Evolutionary conservation across 1,140 invertebrate genomes (phyloP), one percentile per base, ranked within the genome.

Genomic region (Pollicipes pollicipes): DNA sequence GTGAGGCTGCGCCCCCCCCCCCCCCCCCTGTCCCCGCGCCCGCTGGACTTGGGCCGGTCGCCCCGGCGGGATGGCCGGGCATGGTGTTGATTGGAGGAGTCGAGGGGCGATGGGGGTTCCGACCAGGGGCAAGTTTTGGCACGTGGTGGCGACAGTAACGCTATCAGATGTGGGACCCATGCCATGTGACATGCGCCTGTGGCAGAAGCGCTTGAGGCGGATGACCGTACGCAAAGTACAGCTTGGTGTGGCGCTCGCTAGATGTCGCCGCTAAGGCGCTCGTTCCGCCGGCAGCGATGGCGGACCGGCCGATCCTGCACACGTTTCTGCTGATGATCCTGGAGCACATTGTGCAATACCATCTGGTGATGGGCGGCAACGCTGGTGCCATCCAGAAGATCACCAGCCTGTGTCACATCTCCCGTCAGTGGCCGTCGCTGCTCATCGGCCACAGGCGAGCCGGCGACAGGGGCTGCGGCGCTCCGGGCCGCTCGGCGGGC

Each of bases 281-380:
- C 76, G 72, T 76, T 75, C 6, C 24, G 63, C 21, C 83, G 83
- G 69, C 78, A 90, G 88, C 88, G 80, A 82, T 88, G 72, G 91
- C 94, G 77, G 88, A 90, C 75, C 90, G 91, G 78, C 88, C 90
- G 21, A 89, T 95, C 75, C 79, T 95, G 26, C 88, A 88, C 45
- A 88, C 94, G 4, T 95, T 98, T 80, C 93, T 97, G 84, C 82
- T 97, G 76, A 91, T 96, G 84, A 81, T 97, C 37, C 80, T 97
- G 73, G 95, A 98, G 78, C 94, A 98, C 80, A 96, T 96, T 77
- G 91, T 95, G 58, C 94, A 97, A 89, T 97, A 95, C 79, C 85
- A 92, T 63, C 85, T 98, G 71, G 93, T 97, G 27, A 96, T 95
- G 86, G 95, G 95, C 66, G 95, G 95, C 78, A 95, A 96, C 81